Evolutionary conservation across 2,888 invertebrate genomes (phyloP).

Genomic region (Drosophila picticornis): DNA sequence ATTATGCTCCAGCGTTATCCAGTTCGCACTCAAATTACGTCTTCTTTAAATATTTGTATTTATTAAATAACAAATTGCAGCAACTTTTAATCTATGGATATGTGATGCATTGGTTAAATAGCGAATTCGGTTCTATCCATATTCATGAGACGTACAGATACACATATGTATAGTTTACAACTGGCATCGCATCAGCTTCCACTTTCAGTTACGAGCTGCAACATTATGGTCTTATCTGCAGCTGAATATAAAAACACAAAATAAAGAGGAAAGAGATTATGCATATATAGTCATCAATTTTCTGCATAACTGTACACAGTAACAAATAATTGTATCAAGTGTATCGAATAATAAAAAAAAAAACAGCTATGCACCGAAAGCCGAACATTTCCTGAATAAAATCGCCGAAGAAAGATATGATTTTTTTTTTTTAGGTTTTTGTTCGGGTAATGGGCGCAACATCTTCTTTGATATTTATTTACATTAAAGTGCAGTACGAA

Average conservation of each 20-base stretch:
- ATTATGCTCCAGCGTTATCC: not conserved
- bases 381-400: not conserved
- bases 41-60: not conserved
- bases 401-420: not conserved
- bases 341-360: not conserved
- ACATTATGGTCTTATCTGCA: conserved; percentile 41
- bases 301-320: not conserved
- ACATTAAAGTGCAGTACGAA: not conserved
- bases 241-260: conserved; percentile 5
- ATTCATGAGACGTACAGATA: conserved; percentile 16
- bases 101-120: conserved; percentile 7
- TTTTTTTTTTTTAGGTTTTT: not conserved
- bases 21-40: not conserved
- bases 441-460: not conserved
- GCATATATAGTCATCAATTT: not conserved
- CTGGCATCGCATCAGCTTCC: conserved; percentile 16
- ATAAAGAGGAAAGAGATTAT: not conserved
- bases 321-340: not conserved
- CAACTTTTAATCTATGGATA: not conserved
- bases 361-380: not conserved
- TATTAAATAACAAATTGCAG: not conserved
- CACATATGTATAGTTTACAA: conserved; percentile 1
- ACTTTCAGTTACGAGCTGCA: conserved; percentile 17
- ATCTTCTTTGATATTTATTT: not conserved
- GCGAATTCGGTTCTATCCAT: conserved; percentile 21